Evolutionary conservation across 2,113 vertebrate genomes (phyloP).

Genomic region (Lonchura striata): DNA sequence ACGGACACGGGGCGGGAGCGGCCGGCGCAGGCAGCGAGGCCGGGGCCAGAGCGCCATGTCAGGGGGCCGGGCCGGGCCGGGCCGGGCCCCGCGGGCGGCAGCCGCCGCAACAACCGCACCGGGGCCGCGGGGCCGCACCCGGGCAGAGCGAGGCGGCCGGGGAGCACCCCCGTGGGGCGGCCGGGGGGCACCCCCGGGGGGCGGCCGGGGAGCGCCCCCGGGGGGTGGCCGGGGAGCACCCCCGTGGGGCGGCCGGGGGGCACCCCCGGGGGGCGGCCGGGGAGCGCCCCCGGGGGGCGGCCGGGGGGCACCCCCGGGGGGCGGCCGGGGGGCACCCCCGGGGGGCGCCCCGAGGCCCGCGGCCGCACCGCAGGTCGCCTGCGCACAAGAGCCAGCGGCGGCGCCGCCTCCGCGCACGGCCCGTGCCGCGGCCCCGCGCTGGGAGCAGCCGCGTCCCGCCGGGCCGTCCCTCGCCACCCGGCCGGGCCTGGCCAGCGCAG

Average conservation of each 20-base stretch:
- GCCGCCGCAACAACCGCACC: not conserved
- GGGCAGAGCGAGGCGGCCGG: not conserved
- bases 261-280: too few species aligned
- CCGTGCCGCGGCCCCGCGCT: not conserved
- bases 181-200: not conserved
- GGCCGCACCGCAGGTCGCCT: not conserved
- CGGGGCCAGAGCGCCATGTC: not conserved
- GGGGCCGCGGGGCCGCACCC: not conserved
- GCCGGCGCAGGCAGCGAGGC: not conserved
- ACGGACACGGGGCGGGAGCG: not conserved
- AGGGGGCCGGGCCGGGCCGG: not conserved
- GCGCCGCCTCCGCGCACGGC: not conserved
- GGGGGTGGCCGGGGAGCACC: too few species aligned
- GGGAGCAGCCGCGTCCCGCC: not conserved
- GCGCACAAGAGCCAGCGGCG: not conserved
- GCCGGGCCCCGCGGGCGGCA: not conserved
- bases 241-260: too few species aligned
- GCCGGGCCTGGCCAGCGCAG: not conserved
- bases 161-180: not conserved
- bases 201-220: not conserved
- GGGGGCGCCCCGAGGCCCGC: not conserved
- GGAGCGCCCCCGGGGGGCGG: not conserved
- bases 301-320: not conserved
- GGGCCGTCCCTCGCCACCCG: too few species aligned
- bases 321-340: not conserved